A percentile compares a stretch with the other conserved stretches of the same genome.
Conservation (phyloP, 2,113 vertebrate genomes). For the Microtus montanus region DNA sequence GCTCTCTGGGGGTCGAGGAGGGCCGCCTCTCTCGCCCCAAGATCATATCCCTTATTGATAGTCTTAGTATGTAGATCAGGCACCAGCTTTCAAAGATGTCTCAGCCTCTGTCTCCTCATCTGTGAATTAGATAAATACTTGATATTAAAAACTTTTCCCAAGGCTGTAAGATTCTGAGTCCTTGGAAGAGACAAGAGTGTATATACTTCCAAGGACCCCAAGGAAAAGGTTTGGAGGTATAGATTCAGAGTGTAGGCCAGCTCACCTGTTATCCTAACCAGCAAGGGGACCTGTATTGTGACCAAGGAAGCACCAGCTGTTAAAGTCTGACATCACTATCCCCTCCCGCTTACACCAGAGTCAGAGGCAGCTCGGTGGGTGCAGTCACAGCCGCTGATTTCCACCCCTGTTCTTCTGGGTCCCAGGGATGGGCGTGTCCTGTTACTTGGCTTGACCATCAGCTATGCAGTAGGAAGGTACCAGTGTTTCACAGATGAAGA, state of each 20-base stretch:
- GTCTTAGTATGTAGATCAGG: not conserved
- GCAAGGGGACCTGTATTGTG: not conserved
- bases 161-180: not conserved
- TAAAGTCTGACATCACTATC: not conserved
- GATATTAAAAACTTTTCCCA: not conserved
- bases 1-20: not conserved
- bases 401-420: not conserved
- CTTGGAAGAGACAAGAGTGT: not conserved
- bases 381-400: fast-evolving
- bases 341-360: not conserved
- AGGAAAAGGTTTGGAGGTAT: not conserved
- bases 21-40: not conserved
- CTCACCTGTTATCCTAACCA: not conserved
- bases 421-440: not conserved
- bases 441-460: not conserved
- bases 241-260: not conserved
- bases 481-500: not conserved
- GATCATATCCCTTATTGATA: not conserved
- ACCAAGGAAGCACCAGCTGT: not conserved
- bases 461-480: not conserved
- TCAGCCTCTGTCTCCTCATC: conserved; percentile 16
- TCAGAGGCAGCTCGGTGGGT: not conserved
- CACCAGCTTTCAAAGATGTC: not conserved
- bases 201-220: not conserved
- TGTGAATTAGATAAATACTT: conserved; percentile 5